A percentile compares a stretch with the other conserved stretches of the same genome.
Evolutionary conservation across 2,113 vertebrate species (phyloP).

Genomic region (Lepus timidus): DNA sequence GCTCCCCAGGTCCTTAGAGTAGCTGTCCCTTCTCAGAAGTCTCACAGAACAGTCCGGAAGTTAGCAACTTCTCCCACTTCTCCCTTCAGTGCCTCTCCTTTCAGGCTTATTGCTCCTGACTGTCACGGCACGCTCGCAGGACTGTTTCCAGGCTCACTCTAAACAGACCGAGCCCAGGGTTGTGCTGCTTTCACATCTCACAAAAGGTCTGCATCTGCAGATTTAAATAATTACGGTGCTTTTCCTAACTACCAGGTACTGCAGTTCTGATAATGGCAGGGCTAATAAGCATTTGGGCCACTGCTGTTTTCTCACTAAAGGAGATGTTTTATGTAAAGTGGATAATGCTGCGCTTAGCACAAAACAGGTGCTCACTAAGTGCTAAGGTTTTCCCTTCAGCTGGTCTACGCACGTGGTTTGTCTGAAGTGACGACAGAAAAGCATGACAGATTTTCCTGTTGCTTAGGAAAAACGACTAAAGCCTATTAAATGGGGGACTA

Average conservation of each 20-base stretch:
- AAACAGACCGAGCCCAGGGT: neutral
- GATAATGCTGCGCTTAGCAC: neutral
- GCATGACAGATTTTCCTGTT: neutral
- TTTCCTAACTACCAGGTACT: neutral
- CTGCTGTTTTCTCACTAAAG: conserved; percentile 22
- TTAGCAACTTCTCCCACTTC: neutral
- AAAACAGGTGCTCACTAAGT: neutral
- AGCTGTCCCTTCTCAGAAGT: neutral
- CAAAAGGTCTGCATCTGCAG: conserved; percentile 6
- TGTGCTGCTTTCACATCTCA: neutral
- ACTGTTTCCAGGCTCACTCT: neutral
- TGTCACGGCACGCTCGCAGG: neutral
- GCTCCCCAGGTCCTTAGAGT: neutral
- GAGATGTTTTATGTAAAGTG: neutral
- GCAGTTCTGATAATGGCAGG: neutral
- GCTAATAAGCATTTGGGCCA: neutral
- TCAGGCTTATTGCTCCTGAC: neutral
- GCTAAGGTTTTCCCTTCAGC: neutral
- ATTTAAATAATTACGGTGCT: conserved; percentile 47
- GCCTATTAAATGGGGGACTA: neutral
- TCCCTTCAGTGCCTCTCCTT: neutral
- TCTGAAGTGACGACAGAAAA: conserved; percentile 32
- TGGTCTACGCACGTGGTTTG: neutral
- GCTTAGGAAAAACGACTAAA: conserved; percentile 34
- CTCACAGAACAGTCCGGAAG: neutral